These are phyloP conservation scores for Nyleta sp. DNA, from an alignment of 2,888 invertebrate genomes.

Conservation along the genomic window DNA sequence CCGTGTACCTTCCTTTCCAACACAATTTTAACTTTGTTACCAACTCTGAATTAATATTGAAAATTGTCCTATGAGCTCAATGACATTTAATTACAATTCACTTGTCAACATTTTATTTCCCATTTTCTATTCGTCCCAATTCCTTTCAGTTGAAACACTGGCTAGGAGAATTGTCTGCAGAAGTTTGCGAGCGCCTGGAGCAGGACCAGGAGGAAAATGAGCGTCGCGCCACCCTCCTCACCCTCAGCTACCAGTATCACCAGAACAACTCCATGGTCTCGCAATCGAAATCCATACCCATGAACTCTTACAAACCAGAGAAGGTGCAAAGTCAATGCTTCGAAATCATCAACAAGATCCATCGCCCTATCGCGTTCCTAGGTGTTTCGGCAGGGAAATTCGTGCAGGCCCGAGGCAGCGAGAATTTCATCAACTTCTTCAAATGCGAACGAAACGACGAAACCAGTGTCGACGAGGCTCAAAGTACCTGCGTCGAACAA, in stretches of 20 bases:
- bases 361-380: slow-evolving; percentile 83
- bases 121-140: too few species aligned
- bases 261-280: slow-evolving; percentile 71
- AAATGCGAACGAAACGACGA: slow-evolving; percentile 60
- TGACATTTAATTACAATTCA: too few species aligned
- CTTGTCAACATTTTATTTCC: too few species aligned
- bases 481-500: background rate
- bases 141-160: slow-evolving; percentile 85
- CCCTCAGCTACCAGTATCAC: slow-evolving; percentile 86
- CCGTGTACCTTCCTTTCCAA: too few species aligned
- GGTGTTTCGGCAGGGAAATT: slow-evolving; percentile 84
- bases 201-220: slow-evolving; percentile 92
- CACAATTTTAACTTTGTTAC: too few species aligned
- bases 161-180: slow-evolving; percentile 91
- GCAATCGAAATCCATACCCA: slow-evolving; percentile 86
- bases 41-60: too few species aligned
- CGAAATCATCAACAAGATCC: slow-evolving; percentile 86
- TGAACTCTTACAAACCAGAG: slow-evolving; percentile 86
- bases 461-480: background rate
- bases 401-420: slow-evolving; percentile 73
- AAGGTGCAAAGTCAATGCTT: slow-evolving; percentile 87
- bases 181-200: slow-evolving; percentile 92
- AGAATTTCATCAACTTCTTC: slow-evolving; percentile 77
- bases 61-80: too few species aligned
- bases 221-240: slow-evolving; percentile 90